Evolutionary conservation across 2,797 vertebrate species (phyloP), one percentile per base, ranked within the genome.

Genomic region (Alca torda): DNA sequence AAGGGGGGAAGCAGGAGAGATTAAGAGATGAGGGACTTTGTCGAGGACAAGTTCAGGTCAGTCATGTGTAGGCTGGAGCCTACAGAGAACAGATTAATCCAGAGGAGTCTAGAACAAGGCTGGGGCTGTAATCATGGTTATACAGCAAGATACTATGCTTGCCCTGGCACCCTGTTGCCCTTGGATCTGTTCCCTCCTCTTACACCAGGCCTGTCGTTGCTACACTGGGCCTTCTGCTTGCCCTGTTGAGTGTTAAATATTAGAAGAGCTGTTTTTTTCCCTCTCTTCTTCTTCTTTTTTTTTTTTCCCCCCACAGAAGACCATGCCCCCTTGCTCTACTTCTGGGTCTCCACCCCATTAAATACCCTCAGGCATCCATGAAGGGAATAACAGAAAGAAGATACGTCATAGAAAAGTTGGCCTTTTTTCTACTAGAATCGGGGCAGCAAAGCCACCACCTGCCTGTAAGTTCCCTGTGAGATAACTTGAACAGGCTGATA

Each of bases 331-430:
- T 95, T 75, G 45, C 18, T 82, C 9, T 60, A 21, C 45, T 72
- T 72, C 48, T 51, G 21, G 20, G 13, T 72, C 28, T 89, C 35
- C 45, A 75, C 21, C 4, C 21, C 21, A 28, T 82, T 63, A 67
- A 75, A 63, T 70, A 51, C 13, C 48, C 21, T 75, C 67, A 56
- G 67, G 6, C 28, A 61, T 9, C n/a, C 25, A 39, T 37, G 60
- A 92, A 48, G 18, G 14, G 6, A 90, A 26, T 13, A 39, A 64
- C 10, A 84, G 74, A 81, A 89, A 81, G 33, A 88, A 67, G 46
- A 43, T 26, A 13, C 0, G 0, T 26, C 13, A 7, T n/a, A 61
- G 33, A 20, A n/a, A 68, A 82, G 5, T 37, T 12, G n/a, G 3
- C 3, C 4, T 73, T 69, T 25, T 78, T 73, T 74, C 48, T 43